Evolutionary conservation across 2,888 invertebrate species (phyloP).

Genomic region (Agonum fuliginosum): DNA sequence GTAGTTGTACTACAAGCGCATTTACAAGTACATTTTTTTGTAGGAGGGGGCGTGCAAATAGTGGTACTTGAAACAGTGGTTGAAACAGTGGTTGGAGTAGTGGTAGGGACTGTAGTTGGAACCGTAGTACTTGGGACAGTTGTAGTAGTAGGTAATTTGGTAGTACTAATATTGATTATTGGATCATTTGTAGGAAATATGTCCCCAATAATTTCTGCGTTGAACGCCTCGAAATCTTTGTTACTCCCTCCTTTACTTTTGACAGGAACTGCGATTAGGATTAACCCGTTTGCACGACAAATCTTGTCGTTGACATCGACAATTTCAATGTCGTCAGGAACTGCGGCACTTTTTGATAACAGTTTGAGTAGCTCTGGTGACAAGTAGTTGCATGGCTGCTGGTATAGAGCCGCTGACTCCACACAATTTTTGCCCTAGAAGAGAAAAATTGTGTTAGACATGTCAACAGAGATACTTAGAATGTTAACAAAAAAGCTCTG

Average conservation of each 20-base stretch:
- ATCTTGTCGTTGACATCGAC: background rate
- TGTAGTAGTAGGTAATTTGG: background rate
- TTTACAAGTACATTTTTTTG: background rate
- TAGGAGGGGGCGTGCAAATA: background rate
- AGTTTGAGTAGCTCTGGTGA: slow-evolving; percentile 6
- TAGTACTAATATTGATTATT: background rate
- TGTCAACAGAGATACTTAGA: background rate
- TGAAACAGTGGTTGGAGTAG: background rate
- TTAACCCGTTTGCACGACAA: background rate
- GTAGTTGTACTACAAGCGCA: background rate
- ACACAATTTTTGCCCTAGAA: slow-evolving; percentile 43
- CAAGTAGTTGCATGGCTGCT: background rate
- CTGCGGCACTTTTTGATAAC: too few relatives aligned
- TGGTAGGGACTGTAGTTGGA: background rate
- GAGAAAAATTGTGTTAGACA: slow-evolving; percentile 38
- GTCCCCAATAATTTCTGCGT: background rate
- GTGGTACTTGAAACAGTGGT: too few relatives aligned
- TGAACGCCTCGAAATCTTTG: too few relatives aligned
- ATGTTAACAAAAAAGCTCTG: background rate
- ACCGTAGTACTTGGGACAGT: background rate
- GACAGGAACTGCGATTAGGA: background rate
- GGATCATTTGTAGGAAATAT: background rate
- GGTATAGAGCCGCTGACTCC: background rate
- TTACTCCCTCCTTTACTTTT: background rate
- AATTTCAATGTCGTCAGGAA: background rate